Conservation (phyloP, 2,113 vertebrate genomes). For the Vireo altiloquus region DNA sequence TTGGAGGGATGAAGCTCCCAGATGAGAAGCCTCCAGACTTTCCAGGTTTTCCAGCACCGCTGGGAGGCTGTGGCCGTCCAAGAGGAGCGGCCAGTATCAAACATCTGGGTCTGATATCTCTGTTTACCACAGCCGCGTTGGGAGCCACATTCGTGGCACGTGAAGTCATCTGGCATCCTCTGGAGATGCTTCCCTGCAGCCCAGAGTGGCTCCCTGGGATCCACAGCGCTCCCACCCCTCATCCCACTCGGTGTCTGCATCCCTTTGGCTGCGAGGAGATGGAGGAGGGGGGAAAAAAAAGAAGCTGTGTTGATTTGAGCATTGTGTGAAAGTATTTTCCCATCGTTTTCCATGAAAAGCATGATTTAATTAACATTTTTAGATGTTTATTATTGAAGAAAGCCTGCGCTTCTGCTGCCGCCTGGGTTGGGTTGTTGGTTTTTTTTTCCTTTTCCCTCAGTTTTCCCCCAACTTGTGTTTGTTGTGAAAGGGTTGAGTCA, state of each 20-base stretch:
- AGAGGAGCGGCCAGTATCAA: background rate
- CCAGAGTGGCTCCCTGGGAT: background rate
- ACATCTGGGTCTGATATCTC: background rate
- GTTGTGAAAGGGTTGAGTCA: background rate
- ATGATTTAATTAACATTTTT: constrained; percentile 49
- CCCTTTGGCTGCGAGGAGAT: background rate
- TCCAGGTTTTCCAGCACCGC: background rate
- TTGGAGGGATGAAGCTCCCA: background rate
- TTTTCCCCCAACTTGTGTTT: constrained; percentile 6
- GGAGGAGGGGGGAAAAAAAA: background rate
- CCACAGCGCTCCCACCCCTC: background rate
- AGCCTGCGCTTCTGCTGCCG: background rate
- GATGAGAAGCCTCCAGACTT: background rate
- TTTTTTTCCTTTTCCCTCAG: background rate
- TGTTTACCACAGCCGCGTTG: background rate
- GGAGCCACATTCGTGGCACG: background rate
- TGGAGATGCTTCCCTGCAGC: background rate
- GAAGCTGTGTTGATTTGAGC: background rate
- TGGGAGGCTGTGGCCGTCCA: background rate
- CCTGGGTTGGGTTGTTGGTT: background rate
- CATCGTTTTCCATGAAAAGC: background rate
- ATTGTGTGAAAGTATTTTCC: background rate
- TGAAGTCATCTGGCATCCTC: background rate
- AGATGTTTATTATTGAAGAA: constrained; percentile 37
- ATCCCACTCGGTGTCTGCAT: background rate